These are phyloP conservation scores for Chloroceryle aenea DNA, from an alignment of 2,113 vertebrate species.

Conservation along the genomic window DNA sequence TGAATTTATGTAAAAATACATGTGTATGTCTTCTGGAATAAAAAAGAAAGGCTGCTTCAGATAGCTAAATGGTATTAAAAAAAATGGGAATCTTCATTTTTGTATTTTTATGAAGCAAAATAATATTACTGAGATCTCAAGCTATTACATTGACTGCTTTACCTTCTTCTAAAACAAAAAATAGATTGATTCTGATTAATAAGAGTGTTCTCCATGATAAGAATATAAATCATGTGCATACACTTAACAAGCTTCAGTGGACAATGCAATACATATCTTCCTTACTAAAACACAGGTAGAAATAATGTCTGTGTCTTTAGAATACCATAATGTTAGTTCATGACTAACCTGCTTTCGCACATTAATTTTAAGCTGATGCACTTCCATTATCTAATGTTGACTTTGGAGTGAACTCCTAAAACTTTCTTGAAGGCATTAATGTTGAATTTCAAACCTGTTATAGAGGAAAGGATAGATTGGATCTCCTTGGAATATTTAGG, in stretches of 20 bases:
- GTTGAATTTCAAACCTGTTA: neutral
- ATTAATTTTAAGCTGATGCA: neutral
- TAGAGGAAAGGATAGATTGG: neutral
- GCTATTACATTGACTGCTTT: neutral
- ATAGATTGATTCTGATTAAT: neutral
- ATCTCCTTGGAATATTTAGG: neutral
- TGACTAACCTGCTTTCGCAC: neutral
- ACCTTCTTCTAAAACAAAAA: neutral
- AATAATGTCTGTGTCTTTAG: neutral
- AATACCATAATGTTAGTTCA: neutral
- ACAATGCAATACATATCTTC: neutral
- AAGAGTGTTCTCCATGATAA: neutral
- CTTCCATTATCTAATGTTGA: neutral
- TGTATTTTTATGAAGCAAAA: neutral
- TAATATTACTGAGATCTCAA: neutral
- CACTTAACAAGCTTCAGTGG: neutral
- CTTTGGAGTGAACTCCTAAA: slow-evolving; percentile 17
- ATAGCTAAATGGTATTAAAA: neutral
- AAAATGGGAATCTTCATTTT: neutral
- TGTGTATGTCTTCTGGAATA: neutral
- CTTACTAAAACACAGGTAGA: neutral
- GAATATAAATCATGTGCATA: neutral
- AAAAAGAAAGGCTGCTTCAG: neutral
- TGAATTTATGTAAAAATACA: neutral
- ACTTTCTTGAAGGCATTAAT: neutral